Base-by-base conservation (phyloP, 2,888 invertebrate species). In the Chouioia cunea region DNA sequence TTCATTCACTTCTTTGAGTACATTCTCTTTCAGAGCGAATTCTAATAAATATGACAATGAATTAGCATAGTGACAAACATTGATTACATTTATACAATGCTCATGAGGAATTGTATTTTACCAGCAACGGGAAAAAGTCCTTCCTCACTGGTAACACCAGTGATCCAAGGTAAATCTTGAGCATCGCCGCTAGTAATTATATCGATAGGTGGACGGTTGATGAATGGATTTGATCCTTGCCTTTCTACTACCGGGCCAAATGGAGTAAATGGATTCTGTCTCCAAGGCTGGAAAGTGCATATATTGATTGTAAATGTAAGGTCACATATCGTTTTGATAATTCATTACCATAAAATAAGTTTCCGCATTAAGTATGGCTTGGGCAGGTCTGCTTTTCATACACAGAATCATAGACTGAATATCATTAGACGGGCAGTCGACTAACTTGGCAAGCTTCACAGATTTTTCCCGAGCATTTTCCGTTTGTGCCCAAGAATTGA, bases 101-200 rank as follows among this genome's bases (percentile, higher is more conserved):
- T 10, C 1, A 8, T 43, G 15, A 27, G 27, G 20, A 53, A 15
- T n/a, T n/a, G n/a, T n/a, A n/a, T 15, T 75, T 75, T 84, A 92
- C 92, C 89, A 78, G 90, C 89, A 44, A 89, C 91, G 18, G 93
- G 93, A 78, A 92, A 93, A n/a, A 93, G 86, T 68, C 93, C 93
- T 82, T 94, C 94, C 53, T 92, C 89, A 18, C 89, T 88, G 0
- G 91, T 90, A 57, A 91, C 88, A 1, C 91, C 90, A 0, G 90
- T 87, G 64, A 93, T 88, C 88, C 93, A 91, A 0, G 94, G 94
- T 3, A 92, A 76, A 71, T 91, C 88, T n/a, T 89, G 87, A 77
- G 91, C 89, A 43, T 87, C 85, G 0, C 91, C 91, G 3, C 87
- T 85, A 70, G 82, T 87, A 0, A 93, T 87, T 0, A 91, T 87